phyloP scores from a whole-genome alignment of 2,797 vertebrate species.

The Ptychobarbus kaznakovi region DNA sequence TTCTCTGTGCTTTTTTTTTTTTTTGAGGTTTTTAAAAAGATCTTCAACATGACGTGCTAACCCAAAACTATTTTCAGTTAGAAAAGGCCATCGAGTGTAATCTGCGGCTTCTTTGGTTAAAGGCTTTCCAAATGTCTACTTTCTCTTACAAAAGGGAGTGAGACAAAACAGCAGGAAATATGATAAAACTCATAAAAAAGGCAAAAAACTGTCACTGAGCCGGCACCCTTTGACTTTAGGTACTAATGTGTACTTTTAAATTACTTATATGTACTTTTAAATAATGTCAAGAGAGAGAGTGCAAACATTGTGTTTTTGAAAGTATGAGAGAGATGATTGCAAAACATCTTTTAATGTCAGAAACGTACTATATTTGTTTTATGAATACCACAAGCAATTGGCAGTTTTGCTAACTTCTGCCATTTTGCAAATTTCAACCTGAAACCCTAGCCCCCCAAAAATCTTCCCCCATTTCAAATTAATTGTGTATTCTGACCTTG shows the following conservation, averaged over 20 bases:
- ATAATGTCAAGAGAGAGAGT: background rate
- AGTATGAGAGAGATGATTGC: background rate
- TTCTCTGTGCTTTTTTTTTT: background rate
- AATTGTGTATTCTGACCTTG: background rate
- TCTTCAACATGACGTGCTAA: background rate
- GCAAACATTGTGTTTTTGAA: background rate
- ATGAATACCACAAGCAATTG: background rate
- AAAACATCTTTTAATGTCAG: background rate
- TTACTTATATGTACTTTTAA: background rate
- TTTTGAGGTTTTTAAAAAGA: background rate
- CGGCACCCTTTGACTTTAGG: background rate
- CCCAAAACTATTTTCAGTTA: background rate
- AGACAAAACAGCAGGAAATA: background rate
- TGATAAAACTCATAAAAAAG: background rate
- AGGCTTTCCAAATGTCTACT: background rate
- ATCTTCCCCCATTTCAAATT: background rate
- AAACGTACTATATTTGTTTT: background rate
- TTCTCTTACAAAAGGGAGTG: background rate
- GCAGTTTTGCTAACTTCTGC: background rate
- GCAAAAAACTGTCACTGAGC: background rate
- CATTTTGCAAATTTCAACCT: background rate
- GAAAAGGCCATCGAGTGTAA: background rate
- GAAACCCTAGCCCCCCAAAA: background rate
- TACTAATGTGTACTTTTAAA: background rate
- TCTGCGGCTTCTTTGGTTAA: background rate